Evolutionary conservation across 1,140 invertebrate species (phyloP).

Genomic region (Holcopasites calliopsidis): DNA sequence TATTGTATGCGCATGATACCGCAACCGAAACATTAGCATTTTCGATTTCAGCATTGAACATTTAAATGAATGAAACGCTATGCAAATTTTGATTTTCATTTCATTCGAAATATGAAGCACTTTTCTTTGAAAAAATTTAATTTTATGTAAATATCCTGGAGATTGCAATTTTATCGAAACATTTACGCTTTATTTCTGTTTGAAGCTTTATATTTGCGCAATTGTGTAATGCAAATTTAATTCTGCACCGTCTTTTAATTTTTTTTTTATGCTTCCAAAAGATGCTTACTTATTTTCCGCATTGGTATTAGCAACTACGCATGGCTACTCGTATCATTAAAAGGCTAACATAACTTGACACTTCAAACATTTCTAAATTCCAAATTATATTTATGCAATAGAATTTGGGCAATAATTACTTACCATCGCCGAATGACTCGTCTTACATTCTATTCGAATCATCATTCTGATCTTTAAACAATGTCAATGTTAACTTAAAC

Average conservation of each 20-base stretch:
- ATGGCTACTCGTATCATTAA: slow-evolving; percentile 4
- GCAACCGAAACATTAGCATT: background rate
- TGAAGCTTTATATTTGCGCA: background rate
- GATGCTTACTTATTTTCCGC: background rate
- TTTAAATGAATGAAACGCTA: background rate
- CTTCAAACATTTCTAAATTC: slow-evolving; percentile 7
- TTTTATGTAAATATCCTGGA: background rate
- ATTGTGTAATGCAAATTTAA: background rate
- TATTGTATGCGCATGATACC: background rate
- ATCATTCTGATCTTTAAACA: background rate
- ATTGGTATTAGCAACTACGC: background rate
- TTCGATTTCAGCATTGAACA: background rate
- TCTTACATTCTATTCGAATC: background rate
- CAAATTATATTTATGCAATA: background rate
- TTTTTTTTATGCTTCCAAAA: background rate
- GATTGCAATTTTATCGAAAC: background rate
- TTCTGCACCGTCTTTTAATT: background rate
- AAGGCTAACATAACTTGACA: slow-evolving; percentile 18
- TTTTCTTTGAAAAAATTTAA: no score
- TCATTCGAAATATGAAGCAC: no score
- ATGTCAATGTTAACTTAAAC: background rate
- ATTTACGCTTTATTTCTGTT: background rate
- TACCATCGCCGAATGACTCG: background rate
- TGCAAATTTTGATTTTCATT: background rate
- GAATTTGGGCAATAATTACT: background rate